A percentile compares a stretch with the other conserved stretches of the same genome.
Conservation (phyloP, 1,140 invertebrate species). For the Lysiphlebus fabarum region DNA sequence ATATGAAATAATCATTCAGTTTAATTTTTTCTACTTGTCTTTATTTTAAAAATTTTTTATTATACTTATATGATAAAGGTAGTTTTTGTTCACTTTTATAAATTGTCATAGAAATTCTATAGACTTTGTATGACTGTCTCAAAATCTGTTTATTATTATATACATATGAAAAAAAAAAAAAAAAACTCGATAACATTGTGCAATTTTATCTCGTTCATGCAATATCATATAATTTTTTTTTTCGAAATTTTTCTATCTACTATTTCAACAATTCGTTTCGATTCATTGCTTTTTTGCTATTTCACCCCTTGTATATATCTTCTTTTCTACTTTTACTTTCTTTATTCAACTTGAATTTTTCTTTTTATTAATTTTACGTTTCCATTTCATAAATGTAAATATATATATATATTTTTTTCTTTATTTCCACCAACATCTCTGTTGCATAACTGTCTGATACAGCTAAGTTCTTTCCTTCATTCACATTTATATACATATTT, state of each 20-base stretch:
- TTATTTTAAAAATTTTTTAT: slow-evolving; percentile 1
- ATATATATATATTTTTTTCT: too few relatives aligned
- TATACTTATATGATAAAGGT: slow-evolving; percentile 18
- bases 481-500: not conserved
- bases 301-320: not conserved
- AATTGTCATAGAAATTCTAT: slow-evolving; percentile 44
- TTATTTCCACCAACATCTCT: too few relatives aligned
- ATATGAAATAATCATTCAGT: too few relatives aligned
- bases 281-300: not conserved
- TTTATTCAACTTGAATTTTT: too few relatives aligned
- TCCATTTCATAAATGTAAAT: too few relatives aligned
- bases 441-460: too few relatives aligned
- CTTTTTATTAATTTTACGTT: too few relatives aligned
- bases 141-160: slow-evolving; percentile 36
- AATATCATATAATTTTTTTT: slow-evolving; percentile 3
- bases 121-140: slow-evolving; percentile 18
- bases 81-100: slow-evolving; percentile 23
- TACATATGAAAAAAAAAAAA: slow-evolving; percentile 14
- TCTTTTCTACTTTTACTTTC: not conserved
- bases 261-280: too few relatives aligned
- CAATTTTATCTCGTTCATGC: slow-evolving; percentile 34
- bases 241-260: not conserved
- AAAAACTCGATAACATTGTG: slow-evolving; percentile 35
- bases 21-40: too few relatives aligned
- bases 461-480: too few relatives aligned